phyloP scores from a whole-genome alignment of 1,140 invertebrate genomes.

The Sycophila sp. region DNA sequence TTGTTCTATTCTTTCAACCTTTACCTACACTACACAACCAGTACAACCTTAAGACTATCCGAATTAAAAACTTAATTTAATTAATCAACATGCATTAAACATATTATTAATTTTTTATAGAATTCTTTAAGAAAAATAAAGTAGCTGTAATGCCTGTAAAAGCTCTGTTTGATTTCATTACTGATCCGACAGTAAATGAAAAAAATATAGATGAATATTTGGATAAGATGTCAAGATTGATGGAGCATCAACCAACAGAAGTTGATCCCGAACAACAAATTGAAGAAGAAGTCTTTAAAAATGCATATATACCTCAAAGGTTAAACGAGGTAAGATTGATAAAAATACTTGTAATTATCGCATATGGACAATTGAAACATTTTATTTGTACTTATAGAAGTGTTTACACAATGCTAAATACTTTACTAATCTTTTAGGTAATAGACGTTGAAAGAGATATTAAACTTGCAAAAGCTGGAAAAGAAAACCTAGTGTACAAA shows the following conservation, averaged over 20 bases:
- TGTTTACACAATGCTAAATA: not conserved
- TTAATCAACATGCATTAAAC: too few relatives aligned
- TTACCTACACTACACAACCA: too few relatives aligned
- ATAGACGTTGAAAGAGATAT: constrained; percentile 92
- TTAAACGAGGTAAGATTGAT: constrained; percentile 82
- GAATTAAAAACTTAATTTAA: too few relatives aligned
- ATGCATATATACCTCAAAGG: constrained; percentile 93
- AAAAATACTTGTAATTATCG: too few relatives aligned
- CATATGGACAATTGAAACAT: not conserved
- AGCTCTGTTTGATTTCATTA: constrained; percentile 96
- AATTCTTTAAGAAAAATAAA: constrained; percentile 91
- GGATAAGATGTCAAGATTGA: constrained; percentile 76
- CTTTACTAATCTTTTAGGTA: constrained; percentile 68
- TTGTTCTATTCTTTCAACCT: too few relatives aligned
- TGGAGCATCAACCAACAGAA: constrained; percentile 70
- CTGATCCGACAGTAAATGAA: constrained; percentile 85
- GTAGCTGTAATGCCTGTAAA: constrained; percentile 91
- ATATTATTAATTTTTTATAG: constrained; percentile 61
- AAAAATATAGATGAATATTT: constrained; percentile 85
- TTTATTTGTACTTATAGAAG: constrained; percentile 2
- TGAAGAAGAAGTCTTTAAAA: constrained; percentile 92
- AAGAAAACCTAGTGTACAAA: constrained; percentile 82
- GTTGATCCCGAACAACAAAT: constrained; percentile 78
- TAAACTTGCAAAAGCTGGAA: constrained; percentile 78
- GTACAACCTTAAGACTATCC: too few relatives aligned